These are phyloP conservation scores for Brachionus manjavacas DNA, from an alignment of 1,140 invertebrate genomes.

Conservation along the genomic window DNA sequence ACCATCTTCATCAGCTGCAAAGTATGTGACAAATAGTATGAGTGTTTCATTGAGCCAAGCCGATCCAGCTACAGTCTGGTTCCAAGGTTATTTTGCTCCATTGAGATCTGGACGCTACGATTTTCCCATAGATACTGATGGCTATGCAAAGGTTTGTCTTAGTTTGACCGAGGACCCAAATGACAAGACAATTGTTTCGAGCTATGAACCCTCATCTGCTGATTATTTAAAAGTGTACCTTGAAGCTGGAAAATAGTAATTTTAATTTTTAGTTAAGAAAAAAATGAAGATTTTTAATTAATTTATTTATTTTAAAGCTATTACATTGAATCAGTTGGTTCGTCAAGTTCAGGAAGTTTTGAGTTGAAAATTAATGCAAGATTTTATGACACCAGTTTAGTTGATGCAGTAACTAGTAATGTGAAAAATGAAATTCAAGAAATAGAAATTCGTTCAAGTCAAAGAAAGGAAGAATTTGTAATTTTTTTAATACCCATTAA, in stretches of 20 bases:
- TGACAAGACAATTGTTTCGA: background rate
- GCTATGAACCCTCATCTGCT: background rate
- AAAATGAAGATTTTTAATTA: background rate
- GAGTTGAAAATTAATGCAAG: background rate
- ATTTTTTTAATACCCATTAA: too few species aligned
- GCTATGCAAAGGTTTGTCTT: background rate
- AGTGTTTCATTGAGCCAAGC: background rate
- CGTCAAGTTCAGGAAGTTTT: background rate
- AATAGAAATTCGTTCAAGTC: background rate
- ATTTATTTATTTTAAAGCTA: background rate
- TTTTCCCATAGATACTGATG: slow-evolving; percentile 6
- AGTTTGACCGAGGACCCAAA: background rate
- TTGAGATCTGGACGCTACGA: background rate
- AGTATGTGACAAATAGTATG: background rate
- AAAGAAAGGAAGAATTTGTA: background rate
- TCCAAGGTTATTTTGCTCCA: slow-evolving; percentile 12
- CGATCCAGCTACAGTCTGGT: background rate
- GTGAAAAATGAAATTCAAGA: slow-evolving; percentile 32
- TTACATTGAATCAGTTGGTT: slow-evolving; percentile 23
- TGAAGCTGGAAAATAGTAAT: background rate
- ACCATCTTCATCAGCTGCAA: background rate
- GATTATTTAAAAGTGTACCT: background rate
- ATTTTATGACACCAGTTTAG: slow-evolving; percentile 1
- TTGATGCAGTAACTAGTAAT: background rate
- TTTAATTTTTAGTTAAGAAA: background rate